Base-by-base conservation (phyloP, 2,888 invertebrate genomes). In the Phortica okadai region DNA sequence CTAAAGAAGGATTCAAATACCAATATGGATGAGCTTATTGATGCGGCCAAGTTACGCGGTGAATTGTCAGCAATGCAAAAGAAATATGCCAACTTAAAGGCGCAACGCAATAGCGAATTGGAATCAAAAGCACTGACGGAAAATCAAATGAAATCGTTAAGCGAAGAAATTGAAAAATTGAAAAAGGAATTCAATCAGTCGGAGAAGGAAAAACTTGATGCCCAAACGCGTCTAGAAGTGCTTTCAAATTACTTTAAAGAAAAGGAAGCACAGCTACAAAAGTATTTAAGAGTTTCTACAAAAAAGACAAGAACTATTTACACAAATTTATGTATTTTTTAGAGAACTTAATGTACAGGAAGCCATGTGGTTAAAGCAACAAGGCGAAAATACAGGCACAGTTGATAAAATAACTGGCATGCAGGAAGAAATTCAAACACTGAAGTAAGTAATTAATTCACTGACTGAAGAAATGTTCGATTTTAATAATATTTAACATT, bases 221-320 rank as follows among this genome's bases (percentile, higher is more conserved):
- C 97, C 0, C 93, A 95, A 83, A 97, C 97, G 0, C 94, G 96
- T 84, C 93, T 98, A 1, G 96, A 96, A 88, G 97, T 98, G 1
- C 92, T 98, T 59, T 95, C 96, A 0, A 95, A 95, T 88, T 98
- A 97, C 91, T 98, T 98, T 92, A 96, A 97, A 88, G 97, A 98
- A 81, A 95, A 96, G 84, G 98, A 98, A 91, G 93, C 95, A 14
- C 96, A 97, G 91, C 92, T 97, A 70, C 94, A 97, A 92, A 97
- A 97, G 96, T 97, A 93, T 16, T 78, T 74, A 58, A 14, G 1
- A 21, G 76, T 59, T 73, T 72, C 41, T 77, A 66, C 21, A 77
- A 54, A 6, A n/a, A 44, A 44, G 16, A 33, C 45, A 4, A 59
- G 14, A 54, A 10, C 10, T 1, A 50, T 14, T 50, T 50, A 11